These are phyloP conservation scores for Caenorhabditis imperialis DNA, from an alignment of 2,888 invertebrate species.

Conservation along the genomic window DNA sequence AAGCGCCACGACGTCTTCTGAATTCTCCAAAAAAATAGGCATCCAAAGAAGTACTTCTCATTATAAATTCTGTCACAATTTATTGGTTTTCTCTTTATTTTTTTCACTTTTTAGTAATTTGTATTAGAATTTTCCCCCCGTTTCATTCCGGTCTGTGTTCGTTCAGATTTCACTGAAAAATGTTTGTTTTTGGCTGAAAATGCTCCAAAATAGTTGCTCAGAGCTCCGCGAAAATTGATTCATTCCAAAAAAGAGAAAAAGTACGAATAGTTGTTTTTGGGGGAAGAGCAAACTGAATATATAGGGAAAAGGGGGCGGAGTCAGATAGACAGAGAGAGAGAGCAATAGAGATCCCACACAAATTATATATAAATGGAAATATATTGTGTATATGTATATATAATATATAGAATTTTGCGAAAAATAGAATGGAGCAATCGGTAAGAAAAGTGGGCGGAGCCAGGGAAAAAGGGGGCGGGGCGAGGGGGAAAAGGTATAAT, in stretches of 20 bases:
- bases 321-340: conserved; percentile 6
- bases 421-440: background rate
- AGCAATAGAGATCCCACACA: conserved; percentile 12
- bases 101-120: conserved; percentile 8
- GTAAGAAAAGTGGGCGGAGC: background rate
- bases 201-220: no score
- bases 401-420: background rate
- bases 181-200: no score
- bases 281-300: background rate
- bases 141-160: conserved; percentile 1
- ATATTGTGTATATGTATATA: background rate
- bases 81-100: conserved; percentile 6
- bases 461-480: background rate
- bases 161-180: no score
- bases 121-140: background rate
- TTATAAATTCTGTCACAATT: conserved; percentile 6
- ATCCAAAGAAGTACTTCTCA: background rate
- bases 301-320: background rate
- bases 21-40: background rate
- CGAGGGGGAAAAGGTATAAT: conserved; percentile 7
- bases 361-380: conserved; percentile 1
- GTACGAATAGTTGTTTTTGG: no score
- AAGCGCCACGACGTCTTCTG: background rate
- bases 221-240: no score
- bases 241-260: no score